Conservation (phyloP, 2,888 invertebrate species). For the Pardosa pseudoannulata region DNA sequence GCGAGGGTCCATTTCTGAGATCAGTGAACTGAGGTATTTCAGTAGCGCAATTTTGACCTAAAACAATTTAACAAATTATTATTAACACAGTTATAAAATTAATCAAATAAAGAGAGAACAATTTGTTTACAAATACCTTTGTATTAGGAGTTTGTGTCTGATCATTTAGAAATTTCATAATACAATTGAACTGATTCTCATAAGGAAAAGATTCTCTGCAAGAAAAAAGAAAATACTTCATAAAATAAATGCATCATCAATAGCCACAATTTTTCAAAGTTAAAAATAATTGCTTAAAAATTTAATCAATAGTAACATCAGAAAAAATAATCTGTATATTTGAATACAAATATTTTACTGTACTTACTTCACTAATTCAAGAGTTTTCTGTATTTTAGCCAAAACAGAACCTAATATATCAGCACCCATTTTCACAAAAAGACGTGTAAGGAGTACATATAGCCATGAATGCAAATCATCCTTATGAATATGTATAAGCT, state of each 20-base stretch:
- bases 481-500: slow-evolving; percentile 90
- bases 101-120: not conserved
- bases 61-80: too few relatives aligned
- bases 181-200: slow-evolving; percentile 81
- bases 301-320: too few relatives aligned
- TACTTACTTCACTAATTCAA: slow-evolving; percentile 85
- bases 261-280: too few relatives aligned
- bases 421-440: slow-evolving; percentile 91
- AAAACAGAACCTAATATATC: slow-evolving; percentile 95
- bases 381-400: slow-evolving; percentile 90
- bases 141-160: slow-evolving; percentile 93
- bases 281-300: too few relatives aligned
- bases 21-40: slow-evolving; percentile 79
- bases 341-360: too few relatives aligned
- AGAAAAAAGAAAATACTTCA: too few relatives aligned
- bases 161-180: slow-evolving; percentile 88
- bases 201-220: slow-evolving; percentile 82
- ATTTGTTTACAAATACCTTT: slow-evolving; percentile 76
- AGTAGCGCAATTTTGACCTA: slow-evolving; percentile 80
- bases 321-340: too few relatives aligned
- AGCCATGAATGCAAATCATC: slow-evolving; percentile 94
- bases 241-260: too few relatives aligned
- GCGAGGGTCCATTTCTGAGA: slow-evolving; percentile 78
- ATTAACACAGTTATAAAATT: not conserved
- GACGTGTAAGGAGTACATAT: slow-evolving; percentile 90